Evolutionary conservation across 2,888 invertebrate species (phyloP).

Genomic region (Silvanus unidentatus): DNA sequence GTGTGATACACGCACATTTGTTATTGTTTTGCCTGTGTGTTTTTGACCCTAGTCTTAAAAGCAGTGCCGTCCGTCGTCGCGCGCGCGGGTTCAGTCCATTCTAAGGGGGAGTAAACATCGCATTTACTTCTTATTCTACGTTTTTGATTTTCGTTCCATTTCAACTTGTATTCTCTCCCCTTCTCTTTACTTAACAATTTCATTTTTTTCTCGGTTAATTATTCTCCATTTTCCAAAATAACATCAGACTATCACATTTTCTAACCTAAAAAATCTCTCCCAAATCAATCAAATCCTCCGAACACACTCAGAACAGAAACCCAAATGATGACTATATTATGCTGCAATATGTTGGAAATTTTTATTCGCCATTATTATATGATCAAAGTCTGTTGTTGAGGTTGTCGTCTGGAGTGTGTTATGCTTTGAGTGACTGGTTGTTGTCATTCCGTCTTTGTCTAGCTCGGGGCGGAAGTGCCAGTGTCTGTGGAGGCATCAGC

Average conservation of each 20-base stretch:
- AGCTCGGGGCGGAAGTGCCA: conserved; percentile 39
- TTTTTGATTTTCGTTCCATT: not conserved
- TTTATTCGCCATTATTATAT: conserved; percentile 1
- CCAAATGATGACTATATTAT: conserved; percentile 13
- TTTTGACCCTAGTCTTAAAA: conserved; percentile 49
- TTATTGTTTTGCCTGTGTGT: conserved; percentile 66
- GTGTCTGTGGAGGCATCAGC: conserved; percentile 39
- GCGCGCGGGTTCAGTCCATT: conserved; percentile 50
- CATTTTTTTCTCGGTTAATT: too few species aligned
- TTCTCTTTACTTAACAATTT: too few species aligned
- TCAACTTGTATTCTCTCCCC: too few species aligned
- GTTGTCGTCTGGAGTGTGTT: conserved; percentile 17
- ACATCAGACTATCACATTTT: too few species aligned
- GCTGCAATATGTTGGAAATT: conserved; percentile 9
- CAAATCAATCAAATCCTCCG: not conserved
- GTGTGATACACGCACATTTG: conserved; percentile 59
- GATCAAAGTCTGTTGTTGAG: conserved; percentile 2
- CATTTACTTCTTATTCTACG: conserved; percentile 1
- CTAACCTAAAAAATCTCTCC: too few species aligned
- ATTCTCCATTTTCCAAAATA: too few species aligned
- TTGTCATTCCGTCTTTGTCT: conserved; percentile 40
- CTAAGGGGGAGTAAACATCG: conserved; percentile 35
- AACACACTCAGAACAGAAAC: too few species aligned
- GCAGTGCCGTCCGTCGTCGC: conserved; percentile 33
- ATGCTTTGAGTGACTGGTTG: conserved; percentile 34